phyloP scores from a whole-genome alignment of 2,797 vertebrate genomes.

The Pogoniulus pusillus region DNA sequence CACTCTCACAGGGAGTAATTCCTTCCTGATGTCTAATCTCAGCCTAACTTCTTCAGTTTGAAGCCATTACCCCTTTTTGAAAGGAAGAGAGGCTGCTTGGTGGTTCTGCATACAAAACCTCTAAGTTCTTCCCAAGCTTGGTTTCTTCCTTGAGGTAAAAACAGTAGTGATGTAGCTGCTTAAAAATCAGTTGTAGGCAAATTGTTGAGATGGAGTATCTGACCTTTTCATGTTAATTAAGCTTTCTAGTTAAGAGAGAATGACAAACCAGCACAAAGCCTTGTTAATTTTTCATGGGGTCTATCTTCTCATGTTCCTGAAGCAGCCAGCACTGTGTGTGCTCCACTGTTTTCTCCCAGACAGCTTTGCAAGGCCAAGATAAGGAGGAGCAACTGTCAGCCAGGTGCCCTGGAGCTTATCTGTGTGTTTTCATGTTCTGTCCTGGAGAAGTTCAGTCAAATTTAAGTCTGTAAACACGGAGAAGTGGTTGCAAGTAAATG shows the following conservation, averaged over 20 bases:
- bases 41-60: no score
- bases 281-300: conserved; percentile 30
- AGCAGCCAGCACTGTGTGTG: background rate
- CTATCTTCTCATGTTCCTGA: background rate
- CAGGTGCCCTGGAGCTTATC: conserved; percentile 60
- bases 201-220: conserved; percentile 39
- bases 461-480: background rate
- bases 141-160: background rate
- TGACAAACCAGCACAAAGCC: background rate
- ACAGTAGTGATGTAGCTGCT: background rate
- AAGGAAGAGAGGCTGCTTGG: background rate
- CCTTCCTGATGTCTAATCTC: no score
- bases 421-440: background rate
- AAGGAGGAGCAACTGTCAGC: conserved; percentile 46
- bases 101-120: background rate
- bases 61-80: no score
- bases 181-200: conserved; percentile 16
- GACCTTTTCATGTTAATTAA: conserved; percentile 58
- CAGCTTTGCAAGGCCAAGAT: conserved; percentile 44
- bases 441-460: conserved; percentile 29
- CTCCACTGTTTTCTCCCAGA: background rate
- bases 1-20: no score
- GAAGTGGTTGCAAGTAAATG: conserved; percentile 13
- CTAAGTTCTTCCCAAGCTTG: background rate
- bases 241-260: conserved; percentile 23